Conservation (phyloP, 2,113 vertebrate genomes). For the Ariopsis seemanni region DNA sequence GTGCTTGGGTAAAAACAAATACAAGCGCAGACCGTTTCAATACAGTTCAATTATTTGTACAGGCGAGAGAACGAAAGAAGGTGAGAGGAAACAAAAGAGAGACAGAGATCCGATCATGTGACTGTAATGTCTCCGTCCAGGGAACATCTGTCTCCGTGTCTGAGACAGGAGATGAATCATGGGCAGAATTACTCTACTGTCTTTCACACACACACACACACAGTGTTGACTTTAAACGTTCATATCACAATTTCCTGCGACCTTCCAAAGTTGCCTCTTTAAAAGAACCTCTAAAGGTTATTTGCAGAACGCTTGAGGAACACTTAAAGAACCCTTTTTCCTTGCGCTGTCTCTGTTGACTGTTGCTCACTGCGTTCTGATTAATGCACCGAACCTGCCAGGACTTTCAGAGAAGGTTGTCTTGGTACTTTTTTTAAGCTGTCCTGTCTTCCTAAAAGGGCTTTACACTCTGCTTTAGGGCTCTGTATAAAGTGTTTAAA, state of each 20-base stretch:
- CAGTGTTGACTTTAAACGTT: conserved; percentile 45
- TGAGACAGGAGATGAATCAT: conserved; percentile 18
- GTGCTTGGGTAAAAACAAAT: too few species aligned
- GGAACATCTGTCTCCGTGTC: background rate
- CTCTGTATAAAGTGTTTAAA: background rate
- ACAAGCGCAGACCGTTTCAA: too few species aligned
- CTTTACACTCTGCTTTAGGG: background rate
- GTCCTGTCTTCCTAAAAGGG: background rate
- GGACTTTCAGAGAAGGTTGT: background rate
- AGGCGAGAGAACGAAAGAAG: fast-evolving
- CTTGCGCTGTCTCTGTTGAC: background rate
- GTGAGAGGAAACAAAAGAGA: background rate
- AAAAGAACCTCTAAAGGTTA: background rate
- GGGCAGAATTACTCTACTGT: background rate
- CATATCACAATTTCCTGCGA: background rate
- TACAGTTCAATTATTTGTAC: too few species aligned
- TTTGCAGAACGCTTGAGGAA: background rate
- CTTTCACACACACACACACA: conserved; percentile 63
- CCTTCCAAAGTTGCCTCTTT: background rate
- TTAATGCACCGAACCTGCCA: background rate
- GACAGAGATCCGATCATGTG: background rate
- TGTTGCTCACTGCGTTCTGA: background rate
- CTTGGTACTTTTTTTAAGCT: background rate
- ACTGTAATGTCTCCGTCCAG: background rate
- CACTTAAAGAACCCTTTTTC: background rate